Percentiles rank a stretch among this genome's conserved stretches.
Evolutionary conservation across 2,113 vertebrate genomes (phyloP).

Genomic region (Hymenochirus boettgeri): DNA sequence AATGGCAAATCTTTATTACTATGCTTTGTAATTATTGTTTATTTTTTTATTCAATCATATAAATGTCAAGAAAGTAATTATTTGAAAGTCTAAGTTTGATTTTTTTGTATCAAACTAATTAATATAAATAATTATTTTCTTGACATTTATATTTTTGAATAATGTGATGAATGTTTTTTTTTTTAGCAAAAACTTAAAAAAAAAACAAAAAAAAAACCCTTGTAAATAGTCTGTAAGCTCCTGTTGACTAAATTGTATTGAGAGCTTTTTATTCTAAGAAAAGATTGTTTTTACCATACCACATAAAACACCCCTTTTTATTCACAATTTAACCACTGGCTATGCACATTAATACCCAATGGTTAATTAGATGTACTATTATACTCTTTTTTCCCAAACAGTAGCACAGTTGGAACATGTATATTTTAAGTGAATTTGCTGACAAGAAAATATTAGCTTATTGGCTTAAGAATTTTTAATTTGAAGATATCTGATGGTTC

Average conservation of each 20-base stretch:
- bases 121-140: too few species aligned
- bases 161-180: slow-evolving; percentile 38
- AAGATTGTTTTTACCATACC: slow-evolving; percentile 39
- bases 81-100: too few species aligned
- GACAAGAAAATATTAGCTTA: slow-evolving; percentile 44
- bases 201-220: too few species aligned
- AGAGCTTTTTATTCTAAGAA: slow-evolving; percentile 36
- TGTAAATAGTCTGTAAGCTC: slow-evolving; percentile 25
- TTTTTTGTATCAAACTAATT: too few species aligned
- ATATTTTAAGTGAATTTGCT: slow-evolving; percentile 43
- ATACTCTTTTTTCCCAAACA: slow-evolving; percentile 41
- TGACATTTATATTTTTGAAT: slow-evolving; percentile 36
- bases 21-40: too few species aligned
- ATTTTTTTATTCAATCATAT: too few species aligned
- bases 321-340: slow-evolving; percentile 43
- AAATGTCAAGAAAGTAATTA: too few species aligned
- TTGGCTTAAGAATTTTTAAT: slow-evolving; percentile 43
- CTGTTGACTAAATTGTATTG: slow-evolving; percentile 39
- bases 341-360: slow-evolving; percentile 43
- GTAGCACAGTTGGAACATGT: slow-evolving; percentile 43
- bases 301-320: slow-evolving; percentile 44
- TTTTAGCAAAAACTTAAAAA: slow-evolving; percentile 31
- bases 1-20: too few species aligned
- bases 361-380: slow-evolving; percentile 43
- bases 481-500: slow-evolving; percentile 41